These are phyloP conservation scores for Acipenser transmontanus DNA, from an alignment of 2,797 vertebrate genomes.

Conservation along the genomic window DNA sequence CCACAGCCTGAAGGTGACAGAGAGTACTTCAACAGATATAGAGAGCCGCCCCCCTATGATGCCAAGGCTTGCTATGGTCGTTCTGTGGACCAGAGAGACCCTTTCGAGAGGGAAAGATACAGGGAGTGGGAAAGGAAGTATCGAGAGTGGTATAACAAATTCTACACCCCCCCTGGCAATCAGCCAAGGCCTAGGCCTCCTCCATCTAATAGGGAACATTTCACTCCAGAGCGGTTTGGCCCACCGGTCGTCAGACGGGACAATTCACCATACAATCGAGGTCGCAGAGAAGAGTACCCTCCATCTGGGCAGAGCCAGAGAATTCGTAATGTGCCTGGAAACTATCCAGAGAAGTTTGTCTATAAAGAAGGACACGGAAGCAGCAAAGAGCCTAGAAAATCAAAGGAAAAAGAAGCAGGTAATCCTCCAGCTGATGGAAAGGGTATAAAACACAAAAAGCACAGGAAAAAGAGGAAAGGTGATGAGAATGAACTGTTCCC, in stretches of 20 bases:
- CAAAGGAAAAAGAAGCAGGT: conserved; percentile 66
- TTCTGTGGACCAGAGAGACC: conserved; percentile 73
- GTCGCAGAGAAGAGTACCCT: conserved; percentile 70
- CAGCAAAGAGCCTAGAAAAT: conserved; percentile 56
- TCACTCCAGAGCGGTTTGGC: conserved; percentile 55
- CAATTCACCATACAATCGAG: conserved; percentile 57
- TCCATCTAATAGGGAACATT: conserved; percentile 27
- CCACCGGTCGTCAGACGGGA: conserved; percentile 54
- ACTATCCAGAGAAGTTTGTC: conserved; percentile 56
- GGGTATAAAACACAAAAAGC: conserved; percentile 79
- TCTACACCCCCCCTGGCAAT: conserved; percentile 52
- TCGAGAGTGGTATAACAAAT: conserved; percentile 90
- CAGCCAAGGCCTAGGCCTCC: conserved; percentile 68
- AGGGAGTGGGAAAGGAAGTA: conserved; percentile 86
- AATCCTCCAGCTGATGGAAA: conserved; percentile 63
- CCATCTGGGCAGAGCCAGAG: conserved; percentile 44
- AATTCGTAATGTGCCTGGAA: conserved; percentile 46
- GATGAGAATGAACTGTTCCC: conserved; percentile 51
- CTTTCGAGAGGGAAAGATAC: conserved; percentile 74
- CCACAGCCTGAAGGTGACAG: conserved; percentile 65
- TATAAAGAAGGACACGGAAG: conserved; percentile 52
- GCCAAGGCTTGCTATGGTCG: conserved; percentile 69
- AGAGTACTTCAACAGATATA: conserved; percentile 62
- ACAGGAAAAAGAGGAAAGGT: conserved; percentile 60
- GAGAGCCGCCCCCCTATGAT: conserved; percentile 70